Base-by-base conservation (phyloP, 2,113 vertebrate genomes). In the Oceanites oceanicus region DNA sequence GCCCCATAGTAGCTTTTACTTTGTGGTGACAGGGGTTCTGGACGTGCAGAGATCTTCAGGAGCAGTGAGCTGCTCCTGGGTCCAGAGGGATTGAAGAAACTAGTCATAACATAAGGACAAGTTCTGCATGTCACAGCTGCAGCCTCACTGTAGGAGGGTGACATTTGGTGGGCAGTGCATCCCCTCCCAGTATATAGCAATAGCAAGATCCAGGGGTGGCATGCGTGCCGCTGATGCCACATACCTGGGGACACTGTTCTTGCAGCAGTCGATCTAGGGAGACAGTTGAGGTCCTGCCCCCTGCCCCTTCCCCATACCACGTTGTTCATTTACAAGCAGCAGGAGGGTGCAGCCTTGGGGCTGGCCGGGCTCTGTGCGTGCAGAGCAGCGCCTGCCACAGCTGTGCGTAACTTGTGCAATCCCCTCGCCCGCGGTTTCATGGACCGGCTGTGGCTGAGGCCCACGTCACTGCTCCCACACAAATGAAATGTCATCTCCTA, bases 401-500 rank as follows among this genome's bases (percentile, higher is more conserved):
- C 59, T 59, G 82, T 32, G 53, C 42, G 53, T 15, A 32, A 38
- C 58, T 80, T 16, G 44, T 74, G 70, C 74, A 42, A 17, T 61
- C 84, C 61, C 61, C 56, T 71, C 2, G 2, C 49, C 40, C 25
- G n/a, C 1, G 5, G 25, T 68, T 80, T 67, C 63, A 52, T 17
- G 36, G 68, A 86, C 61, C 56, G 44, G 83, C 86, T 90, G 73
- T 50, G 89, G 65, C 93, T 74, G 65, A 52, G 75, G 65, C 68
- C 56, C 76, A 90, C 91, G 61, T 96, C 86, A 89, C 68, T 34
- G 92, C 88, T 94, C 96, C 88, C 76, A 92, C 95, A 77, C 94
- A 91, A 90, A 91, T 56, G 65, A 96, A 96, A 96, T 96, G 91
- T 52, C 92, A 87, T 72, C 92, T 82, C 62, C 89, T 49, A 91